Evolutionary conservation across 2,888 invertebrate species (phyloP).

Genomic region (Ophraella communa): DNA sequence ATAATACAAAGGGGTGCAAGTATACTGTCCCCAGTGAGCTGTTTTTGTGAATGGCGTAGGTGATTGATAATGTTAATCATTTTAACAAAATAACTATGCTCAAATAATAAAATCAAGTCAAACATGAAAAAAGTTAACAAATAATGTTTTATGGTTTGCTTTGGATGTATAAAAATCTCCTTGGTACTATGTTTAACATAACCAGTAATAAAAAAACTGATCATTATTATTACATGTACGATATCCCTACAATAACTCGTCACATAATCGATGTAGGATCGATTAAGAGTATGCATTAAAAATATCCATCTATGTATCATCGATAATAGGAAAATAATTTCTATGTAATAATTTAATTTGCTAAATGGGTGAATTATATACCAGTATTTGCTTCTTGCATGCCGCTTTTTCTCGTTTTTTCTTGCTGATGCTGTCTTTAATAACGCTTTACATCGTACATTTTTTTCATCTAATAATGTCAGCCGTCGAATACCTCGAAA

Average conservation of each 20-base stretch:
- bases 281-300: neutral
- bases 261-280: neutral
- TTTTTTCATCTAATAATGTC: constrained; percentile 15
- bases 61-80: neutral
- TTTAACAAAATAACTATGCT: neutral
- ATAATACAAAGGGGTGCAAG: neutral
- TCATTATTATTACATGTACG: constrained; percentile 1
- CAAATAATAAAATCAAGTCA: constrained; percentile 6
- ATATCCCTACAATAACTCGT: neutral
- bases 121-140: constrained; percentile 20
- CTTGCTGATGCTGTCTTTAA: constrained; percentile 13
- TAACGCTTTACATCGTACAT: constrained; percentile 12
- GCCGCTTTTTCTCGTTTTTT: constrained; percentile 20
- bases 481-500: neutral
- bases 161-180: constrained; percentile 16
- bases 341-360: constrained; percentile 11
- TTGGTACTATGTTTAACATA: constrained; percentile 10
- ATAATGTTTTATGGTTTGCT: constrained; percentile 6
- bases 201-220: constrained; percentile 19
- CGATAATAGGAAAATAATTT: constrained; percentile 4
- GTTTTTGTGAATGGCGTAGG: neutral
- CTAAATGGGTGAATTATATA: constrained; percentile 36
- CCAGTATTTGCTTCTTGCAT: constrained; percentile 16
- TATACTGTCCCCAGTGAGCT: neutral
- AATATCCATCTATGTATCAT: neutral